Conservation (phyloP, 2,888 invertebrate genomes). For the Balanococcus diminutus region DNA sequence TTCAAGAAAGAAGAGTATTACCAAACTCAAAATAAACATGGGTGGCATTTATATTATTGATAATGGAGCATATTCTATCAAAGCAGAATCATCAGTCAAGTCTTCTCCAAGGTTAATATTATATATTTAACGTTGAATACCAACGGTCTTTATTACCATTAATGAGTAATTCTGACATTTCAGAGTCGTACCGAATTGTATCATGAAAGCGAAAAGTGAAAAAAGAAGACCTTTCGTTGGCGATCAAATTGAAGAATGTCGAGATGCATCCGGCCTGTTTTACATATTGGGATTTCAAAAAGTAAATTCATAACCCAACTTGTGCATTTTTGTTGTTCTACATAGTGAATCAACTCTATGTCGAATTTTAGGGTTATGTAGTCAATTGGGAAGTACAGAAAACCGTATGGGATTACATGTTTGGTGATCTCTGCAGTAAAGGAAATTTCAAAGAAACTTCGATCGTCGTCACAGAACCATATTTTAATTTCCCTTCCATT, state of each 20-base stretch:
- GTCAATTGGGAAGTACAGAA: conserved; percentile 97
- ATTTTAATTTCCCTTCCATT: conserved; percentile 88
- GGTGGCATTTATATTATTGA: conserved; percentile 72
- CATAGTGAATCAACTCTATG: conserved; percentile 37
- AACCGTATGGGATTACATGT: conserved; percentile 94
- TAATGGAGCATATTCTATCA: conserved; percentile 86
- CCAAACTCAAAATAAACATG: neutral
- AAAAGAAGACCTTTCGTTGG: conserved; percentile 90
- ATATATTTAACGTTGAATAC: too few relatives aligned
- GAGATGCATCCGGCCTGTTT: conserved; percentile 93
- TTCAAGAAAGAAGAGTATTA: neutral
- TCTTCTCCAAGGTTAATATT: conserved; percentile 69
- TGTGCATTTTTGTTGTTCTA: too few relatives aligned
- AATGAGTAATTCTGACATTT: conserved; percentile 58
- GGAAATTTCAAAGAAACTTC: conserved; percentile 79
- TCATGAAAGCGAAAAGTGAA: conserved; percentile 98
- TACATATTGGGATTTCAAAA: conserved; percentile 93
- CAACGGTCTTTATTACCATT: too few relatives aligned
- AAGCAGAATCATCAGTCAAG: conserved; percentile 79
- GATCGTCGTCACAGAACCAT: conserved; percentile 89
- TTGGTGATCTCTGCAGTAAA: conserved; percentile 82
- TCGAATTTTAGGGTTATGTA: conserved; percentile 74
- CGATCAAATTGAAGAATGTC: conserved; percentile 93
- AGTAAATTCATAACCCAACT: conserved; percentile 61
- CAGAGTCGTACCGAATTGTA: conserved; percentile 87